These are phyloP conservation scores for Drosophila kurseongensis DNA, from an alignment of 1,140 invertebrate species.

Conservation along the genomic window DNA sequence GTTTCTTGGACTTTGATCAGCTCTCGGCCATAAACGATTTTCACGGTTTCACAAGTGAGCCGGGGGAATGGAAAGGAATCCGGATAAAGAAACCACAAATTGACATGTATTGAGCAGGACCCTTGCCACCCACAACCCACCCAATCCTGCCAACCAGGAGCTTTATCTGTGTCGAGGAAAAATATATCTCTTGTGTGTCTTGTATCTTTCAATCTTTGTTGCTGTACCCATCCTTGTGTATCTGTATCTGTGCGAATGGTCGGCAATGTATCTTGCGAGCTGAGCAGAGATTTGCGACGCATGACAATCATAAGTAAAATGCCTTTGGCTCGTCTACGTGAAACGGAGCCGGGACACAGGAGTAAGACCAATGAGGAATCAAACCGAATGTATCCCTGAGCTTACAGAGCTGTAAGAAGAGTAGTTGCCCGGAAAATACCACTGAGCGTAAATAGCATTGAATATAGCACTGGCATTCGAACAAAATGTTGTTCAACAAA, in stretches of 20 bases:
- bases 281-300: slow-evolving; percentile 70
- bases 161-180: slow-evolving; percentile 27
- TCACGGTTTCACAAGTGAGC: slow-evolving; percentile 40
- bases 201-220: slow-evolving; percentile 43
- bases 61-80: not conserved
- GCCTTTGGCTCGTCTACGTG: slow-evolving; percentile 47
- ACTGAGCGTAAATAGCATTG: slow-evolving; percentile 14
- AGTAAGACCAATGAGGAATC: slow-evolving; percentile 56
- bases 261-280: slow-evolving; percentile 53
- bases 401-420: slow-evolving; percentile 35
- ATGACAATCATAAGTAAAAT: slow-evolving; percentile 81
- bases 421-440: slow-evolving; percentile 5
- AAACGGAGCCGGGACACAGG: slow-evolving; percentile 16
- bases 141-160: slow-evolving; percentile 23
- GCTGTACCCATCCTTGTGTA: slow-evolving; percentile 16
- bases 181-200: slow-evolving; percentile 33
- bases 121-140: slow-evolving; percentile 3
- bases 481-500: not conserved
- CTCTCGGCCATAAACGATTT: slow-evolving; percentile 58
- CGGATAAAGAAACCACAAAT: slow-evolving; percentile 65
- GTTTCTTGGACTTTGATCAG: slow-evolving; percentile 32
- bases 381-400: slow-evolving; percentile 48
- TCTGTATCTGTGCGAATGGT: slow-evolving; percentile 25
- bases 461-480: not conserved
- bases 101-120: slow-evolving; percentile 67